Evolutionary conservation across 1,140 invertebrate genomes (phyloP).

Genomic region (Idris sp.): DNA sequence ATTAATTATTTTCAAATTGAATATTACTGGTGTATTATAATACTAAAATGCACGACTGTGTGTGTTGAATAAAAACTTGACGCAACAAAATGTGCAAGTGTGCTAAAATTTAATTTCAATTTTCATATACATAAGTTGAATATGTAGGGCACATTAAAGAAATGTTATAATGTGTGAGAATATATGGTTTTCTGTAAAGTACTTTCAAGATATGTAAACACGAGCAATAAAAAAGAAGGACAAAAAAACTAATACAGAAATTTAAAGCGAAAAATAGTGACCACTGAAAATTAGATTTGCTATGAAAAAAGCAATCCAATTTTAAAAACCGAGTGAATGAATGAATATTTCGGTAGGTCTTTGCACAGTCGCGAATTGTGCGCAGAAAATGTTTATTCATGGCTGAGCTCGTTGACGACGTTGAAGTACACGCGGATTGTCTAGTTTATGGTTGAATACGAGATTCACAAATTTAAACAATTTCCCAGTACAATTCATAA

Average conservation of each 20-base stretch:
- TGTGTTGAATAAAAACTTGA: slow-evolving; percentile 3
- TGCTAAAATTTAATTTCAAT: slow-evolving; percentile 16
- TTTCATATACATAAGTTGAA: slow-evolving; percentile 21
- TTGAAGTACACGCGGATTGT: slow-evolving; percentile 51
- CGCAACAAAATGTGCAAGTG: slow-evolving; percentile 3
- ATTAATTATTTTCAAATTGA: too few species aligned
- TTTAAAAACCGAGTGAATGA: slow-evolving; percentile 61
- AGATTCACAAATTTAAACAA: slow-evolving; percentile 62
- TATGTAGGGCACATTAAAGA: slow-evolving; percentile 13
- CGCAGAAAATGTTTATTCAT: slow-evolving; percentile 64
- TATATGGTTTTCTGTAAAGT: slow-evolving; percentile 37
- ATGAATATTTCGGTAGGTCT: slow-evolving; percentile 63
- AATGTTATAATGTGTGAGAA: slow-evolving; percentile 40
- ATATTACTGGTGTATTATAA: neutral
- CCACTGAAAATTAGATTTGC: slow-evolving; percentile 58
- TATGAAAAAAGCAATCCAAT: slow-evolving; percentile 62
- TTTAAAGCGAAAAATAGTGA: slow-evolving; percentile 60
- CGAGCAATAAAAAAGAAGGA: slow-evolving; percentile 13
- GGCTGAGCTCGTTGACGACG: slow-evolving; percentile 50
- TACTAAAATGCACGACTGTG: neutral
- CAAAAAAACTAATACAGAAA: slow-evolving; percentile 27
- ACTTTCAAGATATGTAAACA: slow-evolving; percentile 44
- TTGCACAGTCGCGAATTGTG: slow-evolving; percentile 61
- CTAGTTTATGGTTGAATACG: slow-evolving; percentile 63
- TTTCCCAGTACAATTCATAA: slow-evolving; percentile 56